Base-by-base conservation (phyloP, 2,797 vertebrate species). In the Remorina albescens region DNA sequence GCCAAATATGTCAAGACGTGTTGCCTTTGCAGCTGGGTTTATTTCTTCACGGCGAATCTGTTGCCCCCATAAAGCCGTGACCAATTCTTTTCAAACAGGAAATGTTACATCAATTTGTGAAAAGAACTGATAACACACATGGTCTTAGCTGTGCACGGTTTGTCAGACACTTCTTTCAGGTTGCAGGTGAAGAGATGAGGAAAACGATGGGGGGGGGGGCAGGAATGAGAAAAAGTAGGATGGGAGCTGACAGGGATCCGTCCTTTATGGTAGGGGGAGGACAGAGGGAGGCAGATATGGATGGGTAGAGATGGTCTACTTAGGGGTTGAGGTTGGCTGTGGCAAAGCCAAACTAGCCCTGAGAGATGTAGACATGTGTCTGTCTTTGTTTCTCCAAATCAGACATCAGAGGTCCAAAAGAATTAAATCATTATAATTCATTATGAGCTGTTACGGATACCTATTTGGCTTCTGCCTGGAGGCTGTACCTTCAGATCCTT, bases 401-500 rank as follows among this genome's bases (percentile, higher is more conserved):
- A 5, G 7, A 65, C 2, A 60, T 39, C 39, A 26, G 28, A 11
- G 18, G 1, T 36, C 8, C 13, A 50, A 65, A 58, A 60, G 15
- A 32, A 15, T 19, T 42, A 16, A 46, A 54, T 63, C 23, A 39
- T 19, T 28, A 62, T 6, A 36, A 19, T 34, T 34, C 21, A 30
- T 3, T 41, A 26, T 19, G 13, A 73, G 30, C 8, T 34, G 8
- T 16, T 4, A 66, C 6, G 30, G 87, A 30, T 89, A 97, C 96
- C 96, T 93, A 96, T 94, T 86, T 96, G 95, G 37, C 84, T 95
- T 60, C 89, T 92, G 70, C 96, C 96, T 47, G 93, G 90, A 74
- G 95, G 95, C 78, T 95, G 95, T 66, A 93, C 88, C 81, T 96
- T 95, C 86, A 97, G 87, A 73, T 97, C 96, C 23, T 88, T 95